Evolutionary conservation across 2,888 invertebrate species (phyloP).

Genomic region (Flexamia atlantica): DNA sequence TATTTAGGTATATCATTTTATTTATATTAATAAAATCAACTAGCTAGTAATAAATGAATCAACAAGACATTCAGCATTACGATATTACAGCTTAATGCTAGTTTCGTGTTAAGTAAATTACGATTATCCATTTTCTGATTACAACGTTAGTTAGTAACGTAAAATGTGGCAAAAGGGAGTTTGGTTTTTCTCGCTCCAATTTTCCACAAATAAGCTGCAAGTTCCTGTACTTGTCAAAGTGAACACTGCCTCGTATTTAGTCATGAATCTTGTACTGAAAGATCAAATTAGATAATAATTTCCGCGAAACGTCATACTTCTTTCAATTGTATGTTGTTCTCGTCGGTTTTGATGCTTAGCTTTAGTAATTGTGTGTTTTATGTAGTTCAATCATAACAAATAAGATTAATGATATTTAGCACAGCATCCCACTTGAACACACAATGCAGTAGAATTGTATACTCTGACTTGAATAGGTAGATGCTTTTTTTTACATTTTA

Average conservation of each 20-base stretch:
- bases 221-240: background rate
- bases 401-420: background rate
- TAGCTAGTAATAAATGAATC: too few relatives aligned
- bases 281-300: constrained; percentile 12
- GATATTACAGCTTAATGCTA: too few relatives aligned
- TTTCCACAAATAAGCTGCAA: background rate
- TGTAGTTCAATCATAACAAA: background rate
- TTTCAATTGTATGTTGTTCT: background rate
- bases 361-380: background rate
- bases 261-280: constrained; percentile 1
- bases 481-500: background rate
- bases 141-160: too few relatives aligned
- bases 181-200: background rate
- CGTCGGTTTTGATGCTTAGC: constrained; percentile 2
- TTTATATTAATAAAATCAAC: too few relatives aligned
- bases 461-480: background rate
- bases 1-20: too few relatives aligned
- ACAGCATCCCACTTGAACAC: background rate
- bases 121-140: too few relatives aligned
- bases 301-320: background rate
- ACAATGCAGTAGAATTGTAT: background rate
- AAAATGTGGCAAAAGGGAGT: background rate
- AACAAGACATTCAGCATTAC: too few relatives aligned
- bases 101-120: too few relatives aligned
- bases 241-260: constrained; percentile 24